Evolutionary conservation across 2,888 invertebrate species (phyloP).

Genomic region (Sesamia inferens): DNA sequence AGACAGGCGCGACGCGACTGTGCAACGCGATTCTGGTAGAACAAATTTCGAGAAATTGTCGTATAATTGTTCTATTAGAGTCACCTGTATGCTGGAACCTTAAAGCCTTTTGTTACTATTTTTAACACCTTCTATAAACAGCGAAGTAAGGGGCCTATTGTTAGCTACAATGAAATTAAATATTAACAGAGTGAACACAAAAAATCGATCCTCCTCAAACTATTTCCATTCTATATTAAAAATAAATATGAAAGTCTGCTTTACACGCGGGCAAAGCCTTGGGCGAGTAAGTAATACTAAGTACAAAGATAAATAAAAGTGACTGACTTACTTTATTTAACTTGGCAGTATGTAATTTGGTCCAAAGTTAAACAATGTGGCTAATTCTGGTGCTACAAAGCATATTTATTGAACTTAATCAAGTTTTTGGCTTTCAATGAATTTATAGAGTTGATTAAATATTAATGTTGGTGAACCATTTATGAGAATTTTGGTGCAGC

Average conservation of each 20-base stretch:
- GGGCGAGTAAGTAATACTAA: conserved; percentile 38
- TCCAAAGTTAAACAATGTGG: conserved; percentile 52
- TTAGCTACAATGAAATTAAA: conserved; percentile 28
- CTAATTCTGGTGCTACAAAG: conserved; percentile 51
- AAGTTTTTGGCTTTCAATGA: conserved; percentile 41
- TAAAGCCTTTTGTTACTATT: background rate
- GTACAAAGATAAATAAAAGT: conserved; percentile 56
- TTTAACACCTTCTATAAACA: background rate
- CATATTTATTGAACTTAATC: conserved; percentile 55
- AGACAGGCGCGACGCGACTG: background rate
- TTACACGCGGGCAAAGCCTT: background rate
- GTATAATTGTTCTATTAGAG: background rate
- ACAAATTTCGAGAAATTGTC: background rate
- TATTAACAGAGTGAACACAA: conserved; percentile 34
- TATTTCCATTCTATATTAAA: conserved; percentile 25
- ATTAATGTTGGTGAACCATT: conserved; percentile 34
- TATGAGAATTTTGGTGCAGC: background rate
- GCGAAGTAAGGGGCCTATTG: background rate
- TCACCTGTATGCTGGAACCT: background rate
- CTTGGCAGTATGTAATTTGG: conserved; percentile 49
- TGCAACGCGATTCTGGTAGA: background rate
- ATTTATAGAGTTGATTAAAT: conserved; percentile 41
- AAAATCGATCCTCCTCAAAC: conserved; percentile 45
- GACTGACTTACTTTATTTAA: conserved; percentile 40
- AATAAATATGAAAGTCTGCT: background rate